These are phyloP conservation scores for Bryconaethiops microstoma DNA, from an alignment of 2,797 vertebrate species.

Conservation along the genomic window DNA sequence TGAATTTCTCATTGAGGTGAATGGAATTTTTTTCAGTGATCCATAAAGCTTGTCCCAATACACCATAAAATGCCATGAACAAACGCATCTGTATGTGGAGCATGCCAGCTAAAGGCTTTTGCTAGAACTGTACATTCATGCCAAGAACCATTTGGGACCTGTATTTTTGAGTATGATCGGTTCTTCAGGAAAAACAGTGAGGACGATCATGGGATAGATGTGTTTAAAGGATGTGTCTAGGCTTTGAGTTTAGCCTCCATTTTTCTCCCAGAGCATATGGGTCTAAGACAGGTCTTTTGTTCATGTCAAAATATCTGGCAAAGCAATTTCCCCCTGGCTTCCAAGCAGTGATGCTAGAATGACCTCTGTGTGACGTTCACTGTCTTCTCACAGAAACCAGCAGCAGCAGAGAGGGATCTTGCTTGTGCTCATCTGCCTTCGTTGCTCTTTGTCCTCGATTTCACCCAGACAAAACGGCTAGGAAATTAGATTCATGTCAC, in stretches of 20 bases:
- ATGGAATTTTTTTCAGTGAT: neutral
- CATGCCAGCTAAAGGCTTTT: neutral
- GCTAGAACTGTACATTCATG: neutral
- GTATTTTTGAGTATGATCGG: neutral
- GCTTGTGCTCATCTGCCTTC: conserved; percentile 55
- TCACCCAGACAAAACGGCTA: conserved; percentile 69
- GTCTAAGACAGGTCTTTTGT: conserved; percentile 37
- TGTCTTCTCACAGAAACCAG: conserved; percentile 40
- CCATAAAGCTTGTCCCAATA: neutral
- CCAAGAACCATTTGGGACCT: neutral
- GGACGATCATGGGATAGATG: neutral
- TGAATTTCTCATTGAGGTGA: neutral
- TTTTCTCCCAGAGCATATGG: conserved; percentile 23
- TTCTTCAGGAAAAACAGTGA: neutral
- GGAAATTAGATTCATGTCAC: conserved; percentile 73
- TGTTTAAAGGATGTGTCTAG: conserved; percentile 11
- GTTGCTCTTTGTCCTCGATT: conserved; percentile 66
- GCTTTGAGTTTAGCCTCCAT: conserved; percentile 15
- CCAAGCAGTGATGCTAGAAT: conserved; percentile 25
- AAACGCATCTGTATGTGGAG: neutral
- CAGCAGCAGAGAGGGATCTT: conserved; percentile 50
- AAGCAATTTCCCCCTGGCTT: conserved; percentile 47
- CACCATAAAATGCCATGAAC: neutral
- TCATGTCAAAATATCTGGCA: conserved; percentile 39
- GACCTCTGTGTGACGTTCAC: conserved; percentile 35